Evolutionary conservation across 2,797 vertebrate species (phyloP).

Genomic region (Lacerta agilis): DNA sequence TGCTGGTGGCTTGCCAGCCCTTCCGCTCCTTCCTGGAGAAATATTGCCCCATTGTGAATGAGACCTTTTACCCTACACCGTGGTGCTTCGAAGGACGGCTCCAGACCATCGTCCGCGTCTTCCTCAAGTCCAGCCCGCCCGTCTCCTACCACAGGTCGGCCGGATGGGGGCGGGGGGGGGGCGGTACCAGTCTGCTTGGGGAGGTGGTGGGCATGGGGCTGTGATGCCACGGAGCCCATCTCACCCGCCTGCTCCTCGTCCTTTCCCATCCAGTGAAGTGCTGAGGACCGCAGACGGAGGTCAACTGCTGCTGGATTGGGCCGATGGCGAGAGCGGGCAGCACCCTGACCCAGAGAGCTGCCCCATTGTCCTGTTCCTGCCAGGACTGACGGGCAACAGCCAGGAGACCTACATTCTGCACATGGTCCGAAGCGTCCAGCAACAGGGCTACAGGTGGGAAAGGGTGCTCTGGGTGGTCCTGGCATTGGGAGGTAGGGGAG

Average conservation of each 20-base stretch:
- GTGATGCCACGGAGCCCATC: too few relatives aligned
- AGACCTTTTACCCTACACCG: conserved; percentile 82
- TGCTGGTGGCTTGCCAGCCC: conserved; percentile 76
- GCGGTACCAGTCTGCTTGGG: too few relatives aligned
- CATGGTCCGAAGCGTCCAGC: conserved; percentile 75
- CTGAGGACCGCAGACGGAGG: conserved; percentile 83
- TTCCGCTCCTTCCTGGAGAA: conserved; percentile 80
- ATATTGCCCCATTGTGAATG: conserved; percentile 80
- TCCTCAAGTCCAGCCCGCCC: conserved; percentile 77
- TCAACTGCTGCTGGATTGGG: conserved; percentile 87
- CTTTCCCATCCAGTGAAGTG: conserved; percentile 76
- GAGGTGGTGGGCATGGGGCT: too few relatives aligned
- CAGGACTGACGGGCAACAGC: conserved; percentile 86
- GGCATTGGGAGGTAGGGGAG: too few relatives aligned
- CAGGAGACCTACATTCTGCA: conserved; percentile 81
- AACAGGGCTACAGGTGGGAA: conserved; percentile 82
- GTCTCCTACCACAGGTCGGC: conserved; percentile 83
- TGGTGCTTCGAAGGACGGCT: conserved; percentile 87
- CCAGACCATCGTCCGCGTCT: conserved; percentile 81
- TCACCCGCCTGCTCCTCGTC: not conserved
- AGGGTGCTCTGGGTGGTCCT: too few relatives aligned
- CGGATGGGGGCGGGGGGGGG: not conserved
- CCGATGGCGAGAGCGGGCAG: conserved; percentile 71
- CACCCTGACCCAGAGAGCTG: conserved; percentile 74
- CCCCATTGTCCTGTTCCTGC: conserved; percentile 85